Evolutionary conservation across 2,888 invertebrate genomes (phyloP), one percentile per base, ranked within the genome.

Genomic region (Limnephilus marmoratus): DNA sequence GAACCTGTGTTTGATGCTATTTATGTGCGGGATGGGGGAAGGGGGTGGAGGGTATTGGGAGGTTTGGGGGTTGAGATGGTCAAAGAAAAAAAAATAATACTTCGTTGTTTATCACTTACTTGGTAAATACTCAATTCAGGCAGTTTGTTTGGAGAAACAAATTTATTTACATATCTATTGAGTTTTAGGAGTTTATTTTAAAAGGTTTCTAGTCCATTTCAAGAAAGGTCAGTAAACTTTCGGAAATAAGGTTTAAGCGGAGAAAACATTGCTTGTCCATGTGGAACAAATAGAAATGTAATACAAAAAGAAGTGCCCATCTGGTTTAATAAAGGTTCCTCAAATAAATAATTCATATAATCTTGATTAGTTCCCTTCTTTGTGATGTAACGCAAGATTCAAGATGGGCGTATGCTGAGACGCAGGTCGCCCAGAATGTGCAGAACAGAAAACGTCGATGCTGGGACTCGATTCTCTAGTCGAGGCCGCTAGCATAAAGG

Each of bases 1-100:
- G 29, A 34, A 53, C 13, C 49, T 53, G 88, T 49, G 68, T 68
- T 31, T 68, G 13, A 49, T 88, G 88, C 53, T 88, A 88, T 88
- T 88, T 68, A 88, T 88, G 88, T 88, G 34, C 31, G 7, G 3
- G 0, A 34, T 12, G 29, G 34, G 3, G 31, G 7, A n/a, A 41
- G 41, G 3, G 7, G 68, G 9, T 9, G 9, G n/a, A 9, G 18
- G 68, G 24, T 24, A 24, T 24, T 68, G 4, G 68, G 68, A 68
- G 68, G 68, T 68, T 68, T 24, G n/a, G 68, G n/a, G n/a, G 68
- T n/a, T 86, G 45, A n/a, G 86, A 68, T 68, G 34, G 31, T 53
- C 68, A n/a, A 68, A 45, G 31, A 53, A 53, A 15, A 82, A 82
- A 82, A 82, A 82, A 86, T 86, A 45, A 34, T 86, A 68, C 68